These are phyloP conservation scores for Malacosoma neustria DNA, from an alignment of 2,888 invertebrate genomes.

Conservation along the genomic window DNA sequence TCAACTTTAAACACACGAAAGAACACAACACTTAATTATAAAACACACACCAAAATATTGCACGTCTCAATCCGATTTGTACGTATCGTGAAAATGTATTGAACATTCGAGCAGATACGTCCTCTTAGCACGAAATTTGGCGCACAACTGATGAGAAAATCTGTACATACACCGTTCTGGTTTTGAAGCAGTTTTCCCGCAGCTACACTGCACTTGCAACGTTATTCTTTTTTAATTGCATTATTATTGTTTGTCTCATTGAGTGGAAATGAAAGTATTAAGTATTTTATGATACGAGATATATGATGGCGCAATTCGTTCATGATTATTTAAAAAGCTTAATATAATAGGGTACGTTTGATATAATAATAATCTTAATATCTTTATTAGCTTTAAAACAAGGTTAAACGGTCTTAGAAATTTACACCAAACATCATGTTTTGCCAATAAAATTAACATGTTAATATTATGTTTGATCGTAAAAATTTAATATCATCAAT, in stretches of 20 bases:
- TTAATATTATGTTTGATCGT: too few species aligned
- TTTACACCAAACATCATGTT: too few species aligned
- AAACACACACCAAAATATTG: slow-evolving; percentile 8
- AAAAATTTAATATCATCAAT: too few species aligned
- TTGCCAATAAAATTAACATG: too few species aligned
- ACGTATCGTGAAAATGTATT: slow-evolving; percentile 8
- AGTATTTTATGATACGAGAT: too few species aligned
- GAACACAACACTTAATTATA: slow-evolving; percentile 8
- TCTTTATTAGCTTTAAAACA: too few species aligned
- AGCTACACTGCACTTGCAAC: slow-evolving; percentile 9
- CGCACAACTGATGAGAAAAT: slow-evolving; percentile 10
- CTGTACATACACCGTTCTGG: not conserved
- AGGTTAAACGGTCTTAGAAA: too few species aligned
- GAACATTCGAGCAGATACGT: slow-evolving; percentile 6
- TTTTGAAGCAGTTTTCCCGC: slow-evolving; percentile 3
- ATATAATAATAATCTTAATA: too few species aligned
- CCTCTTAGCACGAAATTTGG: slow-evolving; percentile 7
- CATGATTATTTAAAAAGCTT: too few species aligned
- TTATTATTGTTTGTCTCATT: slow-evolving; percentile 24
- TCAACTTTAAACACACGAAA: slow-evolving; percentile 10
- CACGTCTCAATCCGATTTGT: slow-evolving; percentile 14
- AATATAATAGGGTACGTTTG: too few species aligned
- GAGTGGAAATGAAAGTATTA: too few species aligned
- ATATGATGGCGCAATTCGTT: too few species aligned
- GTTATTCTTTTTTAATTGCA: slow-evolving; percentile 12